Conservation (phyloP, 2,113 vertebrate species). For the Cacatua alba region DNA sequence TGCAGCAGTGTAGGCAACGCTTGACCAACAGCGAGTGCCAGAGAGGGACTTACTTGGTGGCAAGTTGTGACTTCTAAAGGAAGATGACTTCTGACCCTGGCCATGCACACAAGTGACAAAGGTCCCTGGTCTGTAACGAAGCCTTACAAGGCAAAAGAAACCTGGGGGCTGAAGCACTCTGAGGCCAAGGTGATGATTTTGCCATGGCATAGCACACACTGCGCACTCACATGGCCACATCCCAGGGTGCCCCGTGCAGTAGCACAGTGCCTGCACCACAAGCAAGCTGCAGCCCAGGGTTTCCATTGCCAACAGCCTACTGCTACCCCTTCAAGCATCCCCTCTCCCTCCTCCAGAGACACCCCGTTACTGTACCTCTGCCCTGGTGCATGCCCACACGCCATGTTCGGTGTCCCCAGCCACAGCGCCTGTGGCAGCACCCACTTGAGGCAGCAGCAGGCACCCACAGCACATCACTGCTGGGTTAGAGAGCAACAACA, state of each 20-base stretch:
- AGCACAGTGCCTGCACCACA: rapidly evolving
- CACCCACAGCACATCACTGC: not conserved
- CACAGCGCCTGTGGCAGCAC: not conserved
- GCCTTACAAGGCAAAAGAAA: not conserved
- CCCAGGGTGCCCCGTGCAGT: rapidly evolving
- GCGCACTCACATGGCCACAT: rapidly evolving
- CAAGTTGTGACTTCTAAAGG: not conserved
- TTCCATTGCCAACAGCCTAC: rapidly evolving
- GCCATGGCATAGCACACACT: rapidly evolving
- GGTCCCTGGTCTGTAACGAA: rapidly evolving
- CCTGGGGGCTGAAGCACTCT: not conserved
- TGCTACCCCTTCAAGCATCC: not conserved
- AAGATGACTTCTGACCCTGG: not conserved
- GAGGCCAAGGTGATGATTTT: not conserved
- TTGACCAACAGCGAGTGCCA: rapidly evolving
- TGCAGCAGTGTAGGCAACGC: rapidly evolving
- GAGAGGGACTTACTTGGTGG: not conserved
- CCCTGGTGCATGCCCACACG: rapidly evolving
- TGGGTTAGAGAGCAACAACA: not conserved
- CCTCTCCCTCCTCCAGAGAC: not conserved
- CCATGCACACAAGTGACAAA: not conserved
- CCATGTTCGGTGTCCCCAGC: not conserved
- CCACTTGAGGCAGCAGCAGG: not conserved
- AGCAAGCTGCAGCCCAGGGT: not conserved
- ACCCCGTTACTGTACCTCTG: not conserved